Conservation (phyloP, 2,113 vertebrate species). For the Tichodroma muraria region DNA sequence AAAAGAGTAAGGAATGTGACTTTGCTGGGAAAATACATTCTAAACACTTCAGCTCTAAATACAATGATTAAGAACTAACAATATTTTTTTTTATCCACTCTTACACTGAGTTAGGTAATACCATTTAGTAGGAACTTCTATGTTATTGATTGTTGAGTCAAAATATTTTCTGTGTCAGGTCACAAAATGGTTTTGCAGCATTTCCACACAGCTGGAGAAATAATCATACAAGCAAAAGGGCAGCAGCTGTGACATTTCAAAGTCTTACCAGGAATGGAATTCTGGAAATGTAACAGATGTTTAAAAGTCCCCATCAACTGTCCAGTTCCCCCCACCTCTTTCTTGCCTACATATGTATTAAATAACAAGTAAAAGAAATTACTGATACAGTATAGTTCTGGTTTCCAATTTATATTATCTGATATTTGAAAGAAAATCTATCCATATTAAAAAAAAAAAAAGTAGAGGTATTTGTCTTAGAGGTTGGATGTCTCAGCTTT, state of each 20-base stretch:
- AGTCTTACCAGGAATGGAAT: slow-evolving; percentile 29
- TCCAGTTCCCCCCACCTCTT: neutral
- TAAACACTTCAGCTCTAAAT: neutral
- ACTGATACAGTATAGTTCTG: neutral
- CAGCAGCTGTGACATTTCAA: slow-evolving; percentile 28
- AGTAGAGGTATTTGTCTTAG: neutral
- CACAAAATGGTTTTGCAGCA: slow-evolving; percentile 22
- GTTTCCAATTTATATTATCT: neutral
- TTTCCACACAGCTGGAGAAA: slow-evolving; percentile 40
- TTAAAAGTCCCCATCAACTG: neutral
- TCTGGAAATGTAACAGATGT: slow-evolving; percentile 23
- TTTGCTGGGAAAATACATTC: neutral
- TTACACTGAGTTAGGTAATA: neutral
- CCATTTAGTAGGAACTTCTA: neutral
- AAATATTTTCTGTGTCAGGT: slow-evolving; percentile 41
- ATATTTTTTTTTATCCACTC: neutral
- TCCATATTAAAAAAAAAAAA: neutral
- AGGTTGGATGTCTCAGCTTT: neutral
- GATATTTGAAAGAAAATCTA: neutral
- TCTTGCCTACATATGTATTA: neutral
- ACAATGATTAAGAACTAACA: neutral
- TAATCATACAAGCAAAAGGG: slow-evolving; percentile 7
- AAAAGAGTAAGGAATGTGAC: neutral
- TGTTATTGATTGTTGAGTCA: neutral
- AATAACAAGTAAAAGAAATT: neutral